phyloP scores from a whole-genome alignment of 37 sponge, comb jelly and placozoan species.

The Aplysina aerophoba region DNA sequence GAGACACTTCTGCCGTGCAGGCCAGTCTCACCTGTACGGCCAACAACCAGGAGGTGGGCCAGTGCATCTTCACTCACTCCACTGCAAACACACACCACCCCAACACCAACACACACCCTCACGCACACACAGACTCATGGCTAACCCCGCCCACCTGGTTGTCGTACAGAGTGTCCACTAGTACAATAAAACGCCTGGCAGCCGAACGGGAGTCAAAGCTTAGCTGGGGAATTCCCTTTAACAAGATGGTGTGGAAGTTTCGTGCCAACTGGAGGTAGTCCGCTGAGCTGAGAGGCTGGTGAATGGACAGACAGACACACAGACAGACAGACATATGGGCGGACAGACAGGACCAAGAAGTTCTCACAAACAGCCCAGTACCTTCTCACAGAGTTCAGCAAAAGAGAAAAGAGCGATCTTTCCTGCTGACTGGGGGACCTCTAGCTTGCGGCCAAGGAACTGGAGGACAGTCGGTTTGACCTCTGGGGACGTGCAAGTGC shows the following conservation, averaged over 20 bases:
- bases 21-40: slow-evolving; percentile 52
- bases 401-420: slow-evolving; percentile 63
- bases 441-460: slow-evolving; percentile 72
- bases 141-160: slow-evolving; percentile 24
- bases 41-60: background rate
- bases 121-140: too few species aligned
- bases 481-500: too few species aligned
- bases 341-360: too few species aligned
- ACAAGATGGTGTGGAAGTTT: slow-evolving; percentile 62
- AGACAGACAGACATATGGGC: too few species aligned
- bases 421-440: slow-evolving; percentile 56
- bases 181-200: slow-evolving; percentile 80
- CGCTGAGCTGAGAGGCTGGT: slow-evolving; percentile 75
- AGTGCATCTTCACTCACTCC: too few species aligned
- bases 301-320: background rate
- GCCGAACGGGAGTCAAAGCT: slow-evolving; percentile 53
- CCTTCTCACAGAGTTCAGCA: slow-evolving; percentile 65
- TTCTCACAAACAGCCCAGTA: background rate
- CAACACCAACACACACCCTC: too few species aligned
- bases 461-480: slow-evolving; percentile 29
- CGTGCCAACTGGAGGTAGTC: slow-evolving; percentile 78
- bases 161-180: slow-evolving; percentile 87
- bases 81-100: too few species aligned
- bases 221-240: slow-evolving; percentile 77
- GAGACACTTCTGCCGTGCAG: slow-evolving; percentile 64